Percentiles rank a stretch among this genome's conserved stretches.
phyloP scores from a whole-genome alignment of 2,797 vertebrate genomes.

The Fundulus diaphanus region DNA sequence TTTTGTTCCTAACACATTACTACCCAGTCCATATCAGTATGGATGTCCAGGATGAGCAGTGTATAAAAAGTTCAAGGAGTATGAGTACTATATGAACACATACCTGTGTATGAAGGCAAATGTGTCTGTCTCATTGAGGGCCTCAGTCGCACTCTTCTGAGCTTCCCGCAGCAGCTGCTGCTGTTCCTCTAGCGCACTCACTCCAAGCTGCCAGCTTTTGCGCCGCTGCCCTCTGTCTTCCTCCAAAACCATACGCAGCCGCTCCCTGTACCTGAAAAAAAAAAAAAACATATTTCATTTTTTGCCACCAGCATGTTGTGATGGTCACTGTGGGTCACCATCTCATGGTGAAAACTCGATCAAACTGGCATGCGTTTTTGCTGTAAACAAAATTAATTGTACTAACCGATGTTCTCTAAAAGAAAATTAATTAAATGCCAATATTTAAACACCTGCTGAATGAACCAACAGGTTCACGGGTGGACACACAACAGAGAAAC shows the following conservation, averaged over 20 bases:
- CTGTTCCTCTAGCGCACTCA: constrained; percentile 62
- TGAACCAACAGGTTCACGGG: background rate
- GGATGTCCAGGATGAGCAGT: too few species aligned
- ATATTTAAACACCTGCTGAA: background rate
- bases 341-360: background rate
- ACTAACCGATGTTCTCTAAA: background rate
- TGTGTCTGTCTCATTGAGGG: constrained; percentile 64
- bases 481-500: background rate
- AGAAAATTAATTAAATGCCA: background rate
- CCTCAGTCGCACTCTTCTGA: constrained; percentile 45
- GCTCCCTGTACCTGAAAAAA: constrained; percentile 65
- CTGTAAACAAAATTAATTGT: background rate
- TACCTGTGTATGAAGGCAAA: constrained; percentile 74
- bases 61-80: background rate
- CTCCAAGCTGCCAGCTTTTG: constrained; percentile 62
- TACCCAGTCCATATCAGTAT: too few species aligned
- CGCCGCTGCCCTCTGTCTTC: constrained; percentile 59
- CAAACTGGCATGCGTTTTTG: background rate
- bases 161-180: constrained; percentile 70
- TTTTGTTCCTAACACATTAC: too few species aligned
- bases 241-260: constrained; percentile 60
- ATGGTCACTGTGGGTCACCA: background rate
- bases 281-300: constrained; percentile 9
- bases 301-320: background rate
- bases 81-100: background rate